A percentile compares a stretch with the other conserved stretches of the same genome.
Evolutionary conservation across 2,888 invertebrate genomes (phyloP).

Genomic region (Andricus quercusramuli): DNA sequence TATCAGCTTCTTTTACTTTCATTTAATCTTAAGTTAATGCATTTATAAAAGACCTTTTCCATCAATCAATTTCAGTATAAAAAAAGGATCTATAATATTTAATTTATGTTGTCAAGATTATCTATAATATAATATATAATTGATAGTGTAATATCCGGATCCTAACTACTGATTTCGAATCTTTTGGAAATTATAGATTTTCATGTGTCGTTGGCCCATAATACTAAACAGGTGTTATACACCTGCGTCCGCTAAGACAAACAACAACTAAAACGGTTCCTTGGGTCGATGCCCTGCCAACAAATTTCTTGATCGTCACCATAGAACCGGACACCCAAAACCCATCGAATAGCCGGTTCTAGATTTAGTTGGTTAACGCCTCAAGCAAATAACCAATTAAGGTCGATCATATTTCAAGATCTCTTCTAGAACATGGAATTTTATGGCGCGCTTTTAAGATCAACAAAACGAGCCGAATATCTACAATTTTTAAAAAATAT

Average conservation of each 20-base stretch:
- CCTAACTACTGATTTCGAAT: no score
- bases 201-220: background rate
- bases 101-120: no score
- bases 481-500: no score
- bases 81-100: no score
- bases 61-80: no score
- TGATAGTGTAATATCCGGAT: no score
- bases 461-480: no score
- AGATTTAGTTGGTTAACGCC: background rate
- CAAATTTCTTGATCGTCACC: conserved; percentile 56
- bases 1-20: no score
- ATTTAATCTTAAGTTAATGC: no score
- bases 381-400: background rate
- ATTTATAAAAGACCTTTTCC: no score
- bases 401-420: background rate
- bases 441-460: background rate
- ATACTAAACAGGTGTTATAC: background rate
- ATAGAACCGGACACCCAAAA: conserved; percentile 41
- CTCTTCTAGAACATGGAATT: background rate
- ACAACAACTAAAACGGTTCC: conserved; percentile 59
- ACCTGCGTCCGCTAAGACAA: background rate
- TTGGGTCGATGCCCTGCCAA: conserved; percentile 67
- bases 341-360: conserved; percentile 24
- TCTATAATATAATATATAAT: no score
- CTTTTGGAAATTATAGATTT: no score